Percentiles rank a stretch among this genome's conserved stretches.
phyloP scores from a whole-genome alignment of 2,888 invertebrate species.

The Dasysyrphus tricinctus region DNA sequence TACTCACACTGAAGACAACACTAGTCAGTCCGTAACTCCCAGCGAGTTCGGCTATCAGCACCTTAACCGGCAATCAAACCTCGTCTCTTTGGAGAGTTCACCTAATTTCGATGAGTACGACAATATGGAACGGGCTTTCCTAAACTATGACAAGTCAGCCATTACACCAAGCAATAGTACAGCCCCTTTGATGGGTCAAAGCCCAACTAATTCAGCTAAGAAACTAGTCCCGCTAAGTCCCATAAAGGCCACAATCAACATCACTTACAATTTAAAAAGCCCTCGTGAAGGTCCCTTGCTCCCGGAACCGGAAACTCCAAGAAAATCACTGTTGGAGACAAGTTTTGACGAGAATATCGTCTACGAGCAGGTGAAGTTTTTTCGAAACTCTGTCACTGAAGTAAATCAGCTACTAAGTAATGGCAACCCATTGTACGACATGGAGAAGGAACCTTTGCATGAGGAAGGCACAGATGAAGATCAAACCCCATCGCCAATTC shows the following conservation, averaged over 20 bases:
- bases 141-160: slow-evolving; percentile 76
- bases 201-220: slow-evolving; percentile 68
- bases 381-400: slow-evolving; percentile 89
- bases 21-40: slow-evolving; percentile 84
- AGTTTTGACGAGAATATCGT: slow-evolving; percentile 85
- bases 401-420: slow-evolving; percentile 86
- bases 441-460: slow-evolving; percentile 56
- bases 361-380: slow-evolving; percentile 91
- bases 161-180: slow-evolving; percentile 80
- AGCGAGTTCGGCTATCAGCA: slow-evolving; percentile 84
- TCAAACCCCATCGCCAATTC: slow-evolving; percentile 45
- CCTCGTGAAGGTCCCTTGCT: slow-evolving; percentile 83
- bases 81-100: slow-evolving; percentile 82
- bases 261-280: slow-evolving; percentile 87
- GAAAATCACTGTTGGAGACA: slow-evolving; percentile 85
- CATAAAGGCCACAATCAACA: slow-evolving; percentile 89
- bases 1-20: slow-evolving; percentile 81
- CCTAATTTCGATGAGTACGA: slow-evolving; percentile 82
- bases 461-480: slow-evolving; percentile 54
- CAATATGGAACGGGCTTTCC: slow-evolving; percentile 77
- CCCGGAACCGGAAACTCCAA: slow-evolving; percentile 78
- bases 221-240: slow-evolving; percentile 83
- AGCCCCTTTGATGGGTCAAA: slow-evolving; percentile 77
- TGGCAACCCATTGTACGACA: slow-evolving; percentile 63
- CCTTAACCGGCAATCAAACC: slow-evolving; percentile 82